phyloP scores from a whole-genome alignment of 1,140 invertebrate genomes.

The Drosophila eugracilis region DNA sequence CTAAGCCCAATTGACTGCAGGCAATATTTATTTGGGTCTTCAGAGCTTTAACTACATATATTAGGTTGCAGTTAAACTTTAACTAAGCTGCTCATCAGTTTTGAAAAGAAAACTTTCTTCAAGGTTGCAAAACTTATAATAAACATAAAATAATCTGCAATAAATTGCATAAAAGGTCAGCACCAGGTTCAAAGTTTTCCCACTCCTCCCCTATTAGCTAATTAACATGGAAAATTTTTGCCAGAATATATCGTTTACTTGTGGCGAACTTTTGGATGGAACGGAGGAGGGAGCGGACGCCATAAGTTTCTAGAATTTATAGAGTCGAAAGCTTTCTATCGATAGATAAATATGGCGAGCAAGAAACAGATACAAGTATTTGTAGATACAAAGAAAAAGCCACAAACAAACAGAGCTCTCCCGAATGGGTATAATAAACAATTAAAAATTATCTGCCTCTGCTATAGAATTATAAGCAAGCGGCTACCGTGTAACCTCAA shows the following conservation, averaged over 20 bases:
- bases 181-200: constrained; percentile 3
- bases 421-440: constrained; percentile 32
- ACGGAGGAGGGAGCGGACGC: constrained; percentile 7
- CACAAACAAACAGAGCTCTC: constrained; percentile 4
- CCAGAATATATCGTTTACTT: constrained; percentile 34
- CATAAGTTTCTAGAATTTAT: constrained; percentile 63
- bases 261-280: constrained; percentile 14
- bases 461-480: constrained; percentile 47
- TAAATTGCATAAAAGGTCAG: constrained; percentile 12
- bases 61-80: too few species aligned
- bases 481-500: constrained; percentile 44
- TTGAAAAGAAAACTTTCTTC: constrained; percentile 44
- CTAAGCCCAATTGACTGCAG: constrained; percentile 32
- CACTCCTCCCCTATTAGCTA: constrained; percentile 39
- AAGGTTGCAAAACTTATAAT: constrained; percentile 53
- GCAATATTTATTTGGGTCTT: constrained; percentile 36
- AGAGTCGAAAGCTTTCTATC: constrained; percentile 45
- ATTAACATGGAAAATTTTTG: constrained; percentile 58
- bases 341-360: constrained; percentile 30
- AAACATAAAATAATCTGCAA: constrained; percentile 13
- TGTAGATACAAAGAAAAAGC: constrained; percentile 38
- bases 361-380: constrained; percentile 38
- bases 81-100: constrained; percentile 37
- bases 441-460: constrained; percentile 42
- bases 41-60: too few species aligned